phyloP scores from a whole-genome alignment of 2,113 vertebrate genomes.

The Pituophis catenifer region DNA sequence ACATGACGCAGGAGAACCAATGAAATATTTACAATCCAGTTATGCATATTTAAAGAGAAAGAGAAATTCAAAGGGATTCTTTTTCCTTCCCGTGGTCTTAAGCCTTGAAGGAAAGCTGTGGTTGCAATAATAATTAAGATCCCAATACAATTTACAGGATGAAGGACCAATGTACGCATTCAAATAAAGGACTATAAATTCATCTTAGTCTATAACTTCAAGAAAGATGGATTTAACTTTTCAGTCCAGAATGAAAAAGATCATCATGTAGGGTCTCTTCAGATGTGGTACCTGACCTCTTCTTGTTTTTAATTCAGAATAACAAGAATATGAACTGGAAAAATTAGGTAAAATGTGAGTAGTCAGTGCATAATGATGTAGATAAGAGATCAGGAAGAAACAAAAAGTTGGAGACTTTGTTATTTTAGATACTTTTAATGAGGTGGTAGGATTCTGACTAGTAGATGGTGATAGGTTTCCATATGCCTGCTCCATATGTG shows the following conservation, averaged over 20 bases:
- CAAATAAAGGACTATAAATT: conserved; percentile 46
- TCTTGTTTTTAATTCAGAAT: neutral
- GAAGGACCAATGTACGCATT: conserved; percentile 43
- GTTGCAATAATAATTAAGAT: conserved; percentile 70
- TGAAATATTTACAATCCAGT: conserved; percentile 77
- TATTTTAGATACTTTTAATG: neutral
- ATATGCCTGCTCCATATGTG: neutral
- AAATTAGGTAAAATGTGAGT: neutral
- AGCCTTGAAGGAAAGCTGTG: conserved; percentile 68
- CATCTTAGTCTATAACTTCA: conserved; percentile 35
- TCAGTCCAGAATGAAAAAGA: neutral
- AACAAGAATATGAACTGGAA: neutral
- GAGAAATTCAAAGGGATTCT: conserved; percentile 72
- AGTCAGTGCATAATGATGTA: neutral
- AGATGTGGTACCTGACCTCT: neutral
- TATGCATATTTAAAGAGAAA: conserved; percentile 82
- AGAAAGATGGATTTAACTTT: conserved; percentile 25
- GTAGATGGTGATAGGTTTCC: neutral
- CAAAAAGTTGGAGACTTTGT: neutral
- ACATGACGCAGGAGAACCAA: conserved; percentile 65
- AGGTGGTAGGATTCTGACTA: neutral
- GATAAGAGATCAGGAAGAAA: neutral
- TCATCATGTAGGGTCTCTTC: neutral
- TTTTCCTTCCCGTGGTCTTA: conserved; percentile 65
- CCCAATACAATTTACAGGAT: conserved; percentile 64